Conservation (phyloP, 1,140 invertebrate genomes). For the Drosophila nebulosa region DNA sequence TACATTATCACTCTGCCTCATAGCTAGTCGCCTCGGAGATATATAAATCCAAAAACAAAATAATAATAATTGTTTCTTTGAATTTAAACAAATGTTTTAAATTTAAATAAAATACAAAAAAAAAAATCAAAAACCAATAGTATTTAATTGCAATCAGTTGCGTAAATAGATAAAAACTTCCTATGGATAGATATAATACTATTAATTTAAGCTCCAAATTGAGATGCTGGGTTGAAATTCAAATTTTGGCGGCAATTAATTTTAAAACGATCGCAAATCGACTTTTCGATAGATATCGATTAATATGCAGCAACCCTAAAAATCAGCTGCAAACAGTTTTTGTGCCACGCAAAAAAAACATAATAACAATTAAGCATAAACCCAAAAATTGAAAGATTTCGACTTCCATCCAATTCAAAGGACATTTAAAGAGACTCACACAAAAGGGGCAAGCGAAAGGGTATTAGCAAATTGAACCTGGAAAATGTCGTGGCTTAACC, state of each 20-base stretch:
- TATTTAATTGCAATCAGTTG: background rate
- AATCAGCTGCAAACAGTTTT: constrained; percentile 67
- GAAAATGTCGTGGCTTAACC: constrained; percentile 89
- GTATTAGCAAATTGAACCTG: background rate
- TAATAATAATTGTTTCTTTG: background rate
- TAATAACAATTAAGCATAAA: constrained; percentile 21
- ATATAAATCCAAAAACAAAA: background rate
- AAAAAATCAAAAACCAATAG: background rate
- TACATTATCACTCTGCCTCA: background rate
- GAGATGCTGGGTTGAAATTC: background rate
- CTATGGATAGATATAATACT: too few relatives aligned
- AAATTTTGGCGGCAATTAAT: background rate
- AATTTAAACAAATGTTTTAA: constrained; percentile 3
- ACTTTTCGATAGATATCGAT: background rate
- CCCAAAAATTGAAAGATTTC: constrained; percentile 5
- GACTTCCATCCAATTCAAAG: background rate
- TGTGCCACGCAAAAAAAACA: constrained; percentile 72
- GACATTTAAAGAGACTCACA: background rate
- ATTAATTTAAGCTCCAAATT: too few relatives aligned
- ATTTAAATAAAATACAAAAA: constrained; percentile 1
- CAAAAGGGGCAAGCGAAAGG: constrained; percentile 11
- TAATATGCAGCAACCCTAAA: constrained; percentile 6
- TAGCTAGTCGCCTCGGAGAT: background rate
- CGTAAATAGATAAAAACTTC: too few relatives aligned
- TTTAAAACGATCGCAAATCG: background rate